Base-by-base conservation (phyloP, 2,888 invertebrate genomes). In the Laothoe populi region DNA sequence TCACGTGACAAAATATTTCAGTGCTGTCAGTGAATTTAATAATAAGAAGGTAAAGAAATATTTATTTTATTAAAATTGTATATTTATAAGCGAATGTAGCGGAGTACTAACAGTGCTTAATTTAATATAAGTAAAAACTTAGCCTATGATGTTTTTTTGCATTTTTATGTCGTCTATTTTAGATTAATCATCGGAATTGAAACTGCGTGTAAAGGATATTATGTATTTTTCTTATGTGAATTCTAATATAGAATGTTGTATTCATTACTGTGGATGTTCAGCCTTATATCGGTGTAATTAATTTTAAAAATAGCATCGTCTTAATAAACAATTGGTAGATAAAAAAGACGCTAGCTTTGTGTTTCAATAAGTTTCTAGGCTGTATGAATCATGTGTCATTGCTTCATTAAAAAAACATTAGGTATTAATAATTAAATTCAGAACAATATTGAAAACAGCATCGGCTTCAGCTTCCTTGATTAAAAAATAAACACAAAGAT, bases 1-100 rank as follows among this genome's bases (percentile, higher is more conserved):
- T 31, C 4, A 4, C 5, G 5, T 31, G 31, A 31, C 5, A 26
- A 31, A 31, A 31, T 31, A 31, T 5, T 1, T 5, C 2, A 31
- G 13, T 38, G 13, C 38, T 38, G 38, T 38, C 38, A 38, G 13
- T 38, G 13, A 13, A 13, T 38, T 10, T 38, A 35, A 21, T n/a
- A 45, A 24, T 49, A 16, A 49, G 21, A 23, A 8, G 23, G 3
- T 40, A n/a, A 38, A n/a, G n/a, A 38, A 4, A 23, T 60, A 40
- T 60, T 21, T 48, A 38, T 48, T 23, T 48, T 60, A 38, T 13
- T 46, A 23, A 46, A 45, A 31, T 59, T 35, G 21, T 46, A 23
- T 46, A 31, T 45, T 8, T 31, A 35, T 53, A 53, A 53, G 35
- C 11, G 35, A 19, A 53, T 53, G 53, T 53, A 53, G 35, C 53